phyloP scores from a whole-genome alignment of 2,113 vertebrate genomes.

The Thamnophis sirtalis region DNA sequence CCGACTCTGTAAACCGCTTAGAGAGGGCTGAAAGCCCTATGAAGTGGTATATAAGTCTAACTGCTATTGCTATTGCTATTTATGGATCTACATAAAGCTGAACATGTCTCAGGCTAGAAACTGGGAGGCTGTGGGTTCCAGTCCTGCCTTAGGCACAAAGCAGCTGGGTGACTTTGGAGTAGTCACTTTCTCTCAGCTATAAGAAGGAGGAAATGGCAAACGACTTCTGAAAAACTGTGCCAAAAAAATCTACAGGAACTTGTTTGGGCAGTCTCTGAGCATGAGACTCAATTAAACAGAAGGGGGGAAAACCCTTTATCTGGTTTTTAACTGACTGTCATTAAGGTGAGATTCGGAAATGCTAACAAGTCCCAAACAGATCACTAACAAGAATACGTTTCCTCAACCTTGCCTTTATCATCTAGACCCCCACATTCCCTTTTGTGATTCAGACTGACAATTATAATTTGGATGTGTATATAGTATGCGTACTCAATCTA shows the following conservation, averaged over 20 bases:
- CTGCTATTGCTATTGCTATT: too few species aligned
- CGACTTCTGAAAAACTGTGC: not conserved
- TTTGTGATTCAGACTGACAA: not conserved
- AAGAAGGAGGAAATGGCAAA: not conserved
- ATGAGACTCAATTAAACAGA: not conserved
- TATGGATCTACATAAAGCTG: not conserved
- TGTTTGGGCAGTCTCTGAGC: not conserved
- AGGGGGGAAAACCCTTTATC: not conserved
- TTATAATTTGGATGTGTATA: not conserved
- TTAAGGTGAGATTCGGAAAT: not conserved
- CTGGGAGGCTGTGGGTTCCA: fast-evolving
- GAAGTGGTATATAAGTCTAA: too few species aligned
- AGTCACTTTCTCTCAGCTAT: not conserved
- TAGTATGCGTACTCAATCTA: not conserved
- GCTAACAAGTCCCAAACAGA: not conserved
- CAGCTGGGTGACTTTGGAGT: not conserved
- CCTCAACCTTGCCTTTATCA: not conserved
- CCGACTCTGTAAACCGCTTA: too few species aligned
- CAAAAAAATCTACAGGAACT: not conserved
- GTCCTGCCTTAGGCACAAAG: not conserved
- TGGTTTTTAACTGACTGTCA: not conserved
- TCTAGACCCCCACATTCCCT: not conserved
- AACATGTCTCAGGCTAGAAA: not conserved
- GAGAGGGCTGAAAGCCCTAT: too few species aligned
- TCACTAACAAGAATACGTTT: not conserved